Base-by-base conservation (phyloP, 2,888 invertebrate genomes). In the Oxytorus armatus region DNA sequence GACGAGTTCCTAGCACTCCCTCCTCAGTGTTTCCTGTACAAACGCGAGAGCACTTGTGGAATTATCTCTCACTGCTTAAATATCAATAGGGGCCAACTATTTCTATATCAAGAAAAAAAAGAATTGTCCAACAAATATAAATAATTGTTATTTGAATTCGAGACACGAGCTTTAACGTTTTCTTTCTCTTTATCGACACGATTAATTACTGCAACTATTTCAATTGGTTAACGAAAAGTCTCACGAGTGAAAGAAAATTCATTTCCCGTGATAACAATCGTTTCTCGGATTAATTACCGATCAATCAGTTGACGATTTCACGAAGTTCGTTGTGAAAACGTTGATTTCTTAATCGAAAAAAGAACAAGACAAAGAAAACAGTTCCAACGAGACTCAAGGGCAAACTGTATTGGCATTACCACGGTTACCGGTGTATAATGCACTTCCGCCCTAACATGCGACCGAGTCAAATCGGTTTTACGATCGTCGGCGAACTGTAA, bases 401-500 rank as follows among this genome's bases (percentile, higher is more conserved):
- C 21, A 51, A 51, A 51, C 21, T 23, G 14, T 8, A 18, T 49
- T 16, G 51, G 23, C 10, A 10, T n/a, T 51, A 23, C 10, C 29
- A 5, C 29, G 4, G 36, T 10, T 8, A 8, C 44, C 14, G 44
- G 2, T 42, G 14, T n/a, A 44, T 44, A n/a, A n/a, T 39, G 68
- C 39, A 55, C 16, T 68, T 57, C 69, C 29, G 69, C 39, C 69
- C 29, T 68, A 25, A 10, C 23, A 25, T 10, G 4, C 25, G n/a
- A 49, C 65, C 53, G 18, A 53, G 68, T 51, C 53, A 68, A 68
- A 68, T 68, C 53, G 68, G 68, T 42, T 53, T 68, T 53, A 53
- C 53, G 47, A 53, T 53, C 53, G 39, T 23, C 14, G 25, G 42
- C 10, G 66, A 21, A 68, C 39, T 53, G 49, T 49, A 49, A 49